Base-by-base conservation (phyloP, 2,888 invertebrate species). In the Schrankia costaestrigalis region DNA sequence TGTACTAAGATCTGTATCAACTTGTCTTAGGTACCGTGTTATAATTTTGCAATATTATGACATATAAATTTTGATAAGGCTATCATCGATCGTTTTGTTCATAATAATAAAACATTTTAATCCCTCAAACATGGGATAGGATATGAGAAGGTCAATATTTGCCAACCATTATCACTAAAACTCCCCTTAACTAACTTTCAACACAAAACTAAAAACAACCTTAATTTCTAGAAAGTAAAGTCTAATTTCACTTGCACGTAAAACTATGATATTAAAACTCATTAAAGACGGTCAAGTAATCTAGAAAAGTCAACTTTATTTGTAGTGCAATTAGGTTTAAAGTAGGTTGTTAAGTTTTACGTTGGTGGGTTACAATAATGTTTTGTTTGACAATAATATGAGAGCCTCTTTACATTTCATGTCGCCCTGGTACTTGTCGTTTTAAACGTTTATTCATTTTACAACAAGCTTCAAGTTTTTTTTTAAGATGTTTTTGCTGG, bases 351-450 rank as follows among this genome's bases (percentile, higher is more conserved):
- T 7, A 15, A 2, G 17, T 11, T 9, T 12, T 11, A 10, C 12
- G 27, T 23, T 6, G 8, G 40, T 37, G 40, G 49, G 36, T 40
- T n/a, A 37, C 37, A 38, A 31, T 35, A 38, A 50, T 47, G 35
- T 42, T 58, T 42, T 58, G 53, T 56, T 56, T 56, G 53, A 52
- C 60, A 56, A 59, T 56, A 52, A 59, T 41, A 45, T 56, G 52
- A 56, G 48, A 38, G 46, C 44, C 56, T 34, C 12, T 31, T 11
- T 39, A 22, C 11, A 31, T 53, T 43, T 33, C 32, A 31, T 44
- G 33, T 37, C n/a, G 25, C 33, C 33, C 28, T 33, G 30, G 40
- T 54, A 44, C 40, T 48, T 15, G 8, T 10, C 15, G 6, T 11
- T 10, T 26, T 5, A 22, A 2, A 26, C 26, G 21, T 24, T 31